Evolutionary conservation across 2,113 vertebrate species (phyloP), one percentile per base, ranked within the genome.

Genomic region (Barbus barbus): DNA sequence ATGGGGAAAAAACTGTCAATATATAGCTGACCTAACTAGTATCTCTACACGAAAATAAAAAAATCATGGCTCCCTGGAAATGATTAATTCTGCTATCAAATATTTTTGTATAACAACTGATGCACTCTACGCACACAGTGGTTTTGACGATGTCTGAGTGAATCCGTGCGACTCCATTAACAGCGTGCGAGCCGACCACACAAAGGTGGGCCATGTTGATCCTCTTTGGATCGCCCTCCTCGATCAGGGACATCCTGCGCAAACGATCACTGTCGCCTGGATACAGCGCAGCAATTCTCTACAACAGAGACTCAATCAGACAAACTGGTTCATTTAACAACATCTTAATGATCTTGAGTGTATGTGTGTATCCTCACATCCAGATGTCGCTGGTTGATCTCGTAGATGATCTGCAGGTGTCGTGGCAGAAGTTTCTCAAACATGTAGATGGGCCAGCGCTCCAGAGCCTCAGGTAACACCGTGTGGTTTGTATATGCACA

Each of bases 131-230:
- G 91, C 84, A 93, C 92, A 92, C 89, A 18, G 89, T 92, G 77
- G 5, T 92, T 86, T 92, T 96, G 77, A 97, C 95, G 0, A 97
- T 97, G 60, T 96, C 92, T 0, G 96, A 96, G 89, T 97, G 96
- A 87, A 97, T 97, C 74, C 90, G 92, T 1, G 96, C 96, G 9
- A 97, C 95, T 0, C 96, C 96, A 0, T 97, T 97, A 87, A 97
- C 92, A 0, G 95, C 94, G 0, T 96, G 96, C 2, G 96, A 94
- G 9, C 96, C 96, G 0, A 97, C 95, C 53, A 97, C 96, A 0
- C 96, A 97, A 73, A 97, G 93, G 41, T 97, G 94, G 0, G 96
- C 96, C 96, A 97, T 97, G 92, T 97, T 97, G 84, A 97, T 95
- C 11, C 95, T 91, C 79, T 97, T 97, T 82, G 95, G 95, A 74